Base-by-base conservation (phyloP, 1,140 invertebrate species). In the Penaeus chinensis region DNA sequence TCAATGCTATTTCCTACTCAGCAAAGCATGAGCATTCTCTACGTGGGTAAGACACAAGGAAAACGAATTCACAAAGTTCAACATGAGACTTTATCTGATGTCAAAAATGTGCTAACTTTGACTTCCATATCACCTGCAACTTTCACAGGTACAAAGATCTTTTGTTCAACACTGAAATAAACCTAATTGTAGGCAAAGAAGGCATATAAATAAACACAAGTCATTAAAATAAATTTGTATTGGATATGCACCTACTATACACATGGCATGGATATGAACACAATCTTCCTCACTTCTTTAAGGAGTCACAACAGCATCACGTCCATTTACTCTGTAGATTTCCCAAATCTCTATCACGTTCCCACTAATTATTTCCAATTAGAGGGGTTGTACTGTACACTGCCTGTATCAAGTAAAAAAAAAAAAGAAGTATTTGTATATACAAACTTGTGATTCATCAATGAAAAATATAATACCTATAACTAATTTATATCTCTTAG, bases 401-500 rank as follows among this genome's bases (percentile, higher is more conserved):
- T 78, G 76, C 76, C 76, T 78, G 76, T 78, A 47, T 47, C 32
- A 78, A 78, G 54, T 42, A 78, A 78, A 76, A 76, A 76, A 54
- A 54, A 54, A 54, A 54, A 54, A 54, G 54, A 54, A 16, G 54
- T 54, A 54, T 54, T 54, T 76, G 27, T 24, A 76, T 76, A 54
- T 78, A 78, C 20, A 54, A 24, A 22, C 76, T 24, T 78, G 18
- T 78, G 11, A 47, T 22, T 18, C 22, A 47, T 47, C 37, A 20
- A 11, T n/a, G 42, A 78, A 20, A 47, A 42, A 54, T 19, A 19
- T 47, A 13, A 77, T n/a, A 22, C 54, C n/a, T 16, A 54, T 54
- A 54, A 54, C 54, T 54, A 54, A 54, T 54, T 54, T 16, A 54
- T 54, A 8, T 54, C 54, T 54, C 54, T 54, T 54, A 54, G 54